A percentile compares a stretch with the other conserved stretches of the same genome.
phyloP scores from a whole-genome alignment of 2,888 invertebrate species.

The Drosophila bunnanda region DNA sequence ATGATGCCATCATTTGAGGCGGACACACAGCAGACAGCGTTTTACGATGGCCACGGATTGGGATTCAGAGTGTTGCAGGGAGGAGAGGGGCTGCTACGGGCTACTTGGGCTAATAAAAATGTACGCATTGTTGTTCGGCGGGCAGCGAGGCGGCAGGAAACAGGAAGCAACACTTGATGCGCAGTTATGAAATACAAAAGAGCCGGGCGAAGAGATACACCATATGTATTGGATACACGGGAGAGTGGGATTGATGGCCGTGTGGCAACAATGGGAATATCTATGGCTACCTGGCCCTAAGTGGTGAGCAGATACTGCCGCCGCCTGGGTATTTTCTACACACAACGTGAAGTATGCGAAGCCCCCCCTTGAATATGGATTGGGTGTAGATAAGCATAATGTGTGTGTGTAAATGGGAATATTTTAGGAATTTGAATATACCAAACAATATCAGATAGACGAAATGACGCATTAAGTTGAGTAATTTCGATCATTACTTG shows the following conservation, averaged over 20 bases:
- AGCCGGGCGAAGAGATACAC: constrained; percentile 21
- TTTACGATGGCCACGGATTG: constrained; percentile 44
- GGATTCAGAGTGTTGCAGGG: constrained; percentile 9
- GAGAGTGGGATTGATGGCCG: constrained; percentile 31
- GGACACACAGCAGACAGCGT: constrained; percentile 39
- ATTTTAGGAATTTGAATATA: neutral
- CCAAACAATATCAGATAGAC: neutral
- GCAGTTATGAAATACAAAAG: constrained; percentile 65
- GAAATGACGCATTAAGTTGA: constrained; percentile 1
- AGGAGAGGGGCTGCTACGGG: neutral
- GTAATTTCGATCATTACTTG: neutral
- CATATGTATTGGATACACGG: constrained; percentile 15
- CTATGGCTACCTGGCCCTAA: constrained; percentile 38
- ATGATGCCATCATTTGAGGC: constrained; percentile 75
- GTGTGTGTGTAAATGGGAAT: constrained; percentile 23
- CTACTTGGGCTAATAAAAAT: constrained; percentile 67
- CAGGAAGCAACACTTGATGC: constrained; percentile 76
- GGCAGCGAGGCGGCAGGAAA: constrained; percentile 39
- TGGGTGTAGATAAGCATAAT: constrained; percentile 28
- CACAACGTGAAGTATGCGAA: constrained; percentile 2
- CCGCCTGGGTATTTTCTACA: constrained; percentile 19
- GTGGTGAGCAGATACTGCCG: constrained; percentile 29
- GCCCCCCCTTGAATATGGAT: constrained; percentile 9
- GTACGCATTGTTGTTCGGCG: constrained; percentile 59
- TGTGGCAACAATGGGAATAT: constrained; percentile 43